A percentile compares a stretch with the other conserved stretches of the same genome.
Evolutionary conservation across 2,797 vertebrate genomes (phyloP).

Genomic region (Agapornis canus): DNA sequence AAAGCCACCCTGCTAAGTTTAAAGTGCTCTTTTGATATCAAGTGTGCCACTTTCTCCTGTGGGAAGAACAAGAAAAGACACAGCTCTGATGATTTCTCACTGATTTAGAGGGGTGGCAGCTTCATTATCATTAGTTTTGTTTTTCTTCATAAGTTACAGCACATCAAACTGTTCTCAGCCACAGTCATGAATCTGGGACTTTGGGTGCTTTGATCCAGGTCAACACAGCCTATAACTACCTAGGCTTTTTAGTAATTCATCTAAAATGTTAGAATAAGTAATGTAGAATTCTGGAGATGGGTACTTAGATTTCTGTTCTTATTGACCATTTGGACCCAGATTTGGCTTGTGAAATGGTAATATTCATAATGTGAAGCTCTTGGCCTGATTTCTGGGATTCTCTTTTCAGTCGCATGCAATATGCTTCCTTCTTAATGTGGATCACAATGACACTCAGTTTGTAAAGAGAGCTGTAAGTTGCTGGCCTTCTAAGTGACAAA

Average conservation of each 20-base stretch:
- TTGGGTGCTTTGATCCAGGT: neutral
- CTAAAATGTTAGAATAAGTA: neutral
- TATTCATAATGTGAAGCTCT: neutral
- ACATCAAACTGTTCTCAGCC: neutral
- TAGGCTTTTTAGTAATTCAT: neutral
- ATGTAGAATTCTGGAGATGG: neutral
- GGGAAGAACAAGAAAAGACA: neutral
- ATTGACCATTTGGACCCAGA: conserved; percentile 27
- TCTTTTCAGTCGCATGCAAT: neutral
- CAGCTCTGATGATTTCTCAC: neutral
- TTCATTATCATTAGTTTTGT: neutral
- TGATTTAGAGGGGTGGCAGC: neutral
- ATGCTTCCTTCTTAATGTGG: conserved; percentile 15
- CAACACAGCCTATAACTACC: neutral
- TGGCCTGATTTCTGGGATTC: neutral
- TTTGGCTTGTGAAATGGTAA: conserved; percentile 22
- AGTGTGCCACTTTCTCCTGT: neutral
- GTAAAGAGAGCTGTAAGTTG: neutral
- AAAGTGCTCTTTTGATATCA: conserved; percentile 37
- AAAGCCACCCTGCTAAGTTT: conserved; percentile 24
- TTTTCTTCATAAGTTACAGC: neutral
- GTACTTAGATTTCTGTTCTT: neutral
- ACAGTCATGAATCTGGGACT: rapidly evolving
- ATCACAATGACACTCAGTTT: neutral
- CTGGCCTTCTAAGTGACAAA: neutral